Conservation (phyloP, 2,888 invertebrate species). For the Hydrotaea cyrtoneurina region DNA sequence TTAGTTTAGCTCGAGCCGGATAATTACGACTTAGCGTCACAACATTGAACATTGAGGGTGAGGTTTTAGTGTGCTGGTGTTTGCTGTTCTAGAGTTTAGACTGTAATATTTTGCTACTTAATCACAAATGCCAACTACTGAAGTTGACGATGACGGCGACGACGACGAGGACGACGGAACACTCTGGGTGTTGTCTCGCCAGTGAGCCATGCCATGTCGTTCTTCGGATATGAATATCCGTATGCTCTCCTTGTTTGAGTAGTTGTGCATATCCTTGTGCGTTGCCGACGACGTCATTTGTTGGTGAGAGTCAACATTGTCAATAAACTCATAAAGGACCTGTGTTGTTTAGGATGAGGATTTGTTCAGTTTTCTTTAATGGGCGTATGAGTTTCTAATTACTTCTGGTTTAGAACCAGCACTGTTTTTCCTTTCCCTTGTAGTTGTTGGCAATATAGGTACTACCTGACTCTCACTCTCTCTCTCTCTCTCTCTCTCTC, state of each 20-base stretch:
- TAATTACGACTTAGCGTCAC: slow-evolving; percentile 41
- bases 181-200: slow-evolving; percentile 19
- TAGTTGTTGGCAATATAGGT: not conserved
- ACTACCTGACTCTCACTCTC: no score
- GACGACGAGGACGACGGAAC: no score
- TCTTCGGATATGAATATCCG: no score
- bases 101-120: slow-evolving; percentile 16
- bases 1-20: slow-evolving; percentile 48
- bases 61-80: not conserved
- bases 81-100: slow-evolving; percentile 1
- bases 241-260: not conserved
- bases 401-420: slow-evolving; percentile 20
- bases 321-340: not conserved
- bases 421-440: not conserved
- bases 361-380: slow-evolving; percentile 27
- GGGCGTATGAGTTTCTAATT: slow-evolving; percentile 55
- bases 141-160: slow-evolving; percentile 48
- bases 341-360: slow-evolving; percentile 32
- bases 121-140: slow-evolving; percentile 25
- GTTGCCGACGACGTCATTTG: not conserved
- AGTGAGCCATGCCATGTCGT: not conserved
- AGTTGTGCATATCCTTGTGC: slow-evolving; percentile 18
- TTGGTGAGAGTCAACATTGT: slow-evolving; percentile 31
- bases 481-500: no score
- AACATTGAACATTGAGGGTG: not conserved